A percentile compares a stretch with the other conserved stretches of the same genome.
Evolutionary conservation across 2,888 invertebrate genomes (phyloP).

Genomic region (Drosophila diplacantha): DNA sequence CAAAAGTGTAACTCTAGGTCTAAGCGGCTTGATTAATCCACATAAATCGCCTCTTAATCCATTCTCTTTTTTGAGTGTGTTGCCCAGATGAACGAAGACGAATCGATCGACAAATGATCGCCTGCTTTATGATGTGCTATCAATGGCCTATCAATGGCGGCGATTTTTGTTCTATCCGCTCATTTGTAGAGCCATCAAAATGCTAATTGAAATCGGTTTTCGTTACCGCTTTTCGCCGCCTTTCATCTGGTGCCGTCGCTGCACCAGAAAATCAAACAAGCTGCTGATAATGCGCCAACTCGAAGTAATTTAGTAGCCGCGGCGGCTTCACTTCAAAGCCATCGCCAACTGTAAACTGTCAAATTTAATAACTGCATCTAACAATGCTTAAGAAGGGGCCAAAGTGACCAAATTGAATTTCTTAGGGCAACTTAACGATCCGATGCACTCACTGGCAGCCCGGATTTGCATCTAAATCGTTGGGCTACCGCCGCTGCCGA

Average conservation of each 20-base stretch:
- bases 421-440: constrained; percentile 55
- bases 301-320: constrained; percentile 65
- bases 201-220: constrained; percentile 67
- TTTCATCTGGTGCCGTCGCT: constrained; percentile 66
- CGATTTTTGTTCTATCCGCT: constrained; percentile 58
- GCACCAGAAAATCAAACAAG: constrained; percentile 66
- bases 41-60: not conserved
- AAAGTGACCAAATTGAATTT: constrained; percentile 63
- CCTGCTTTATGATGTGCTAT: constrained; percentile 69
- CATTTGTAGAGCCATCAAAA: constrained; percentile 70
- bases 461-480: constrained; percentile 68
- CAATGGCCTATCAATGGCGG: constrained; percentile 64
- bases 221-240: constrained; percentile 29
- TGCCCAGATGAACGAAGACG: constrained; percentile 6
- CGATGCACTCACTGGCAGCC: constrained; percentile 62
- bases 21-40: not conserved
- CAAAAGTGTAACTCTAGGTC: not conserved
- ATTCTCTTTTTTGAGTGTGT: not conserved
- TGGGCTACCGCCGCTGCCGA: constrained; percentile 46
- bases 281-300: constrained; percentile 55
- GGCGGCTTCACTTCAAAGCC: constrained; percentile 58
- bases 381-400: constrained; percentile 48
- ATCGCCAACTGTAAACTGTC: constrained; percentile 63
- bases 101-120: constrained; percentile 50
- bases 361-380: constrained; percentile 72